Evolutionary conservation across 2,797 vertebrate species (phyloP).

Genomic region (Xyrichtys novacula): DNA sequence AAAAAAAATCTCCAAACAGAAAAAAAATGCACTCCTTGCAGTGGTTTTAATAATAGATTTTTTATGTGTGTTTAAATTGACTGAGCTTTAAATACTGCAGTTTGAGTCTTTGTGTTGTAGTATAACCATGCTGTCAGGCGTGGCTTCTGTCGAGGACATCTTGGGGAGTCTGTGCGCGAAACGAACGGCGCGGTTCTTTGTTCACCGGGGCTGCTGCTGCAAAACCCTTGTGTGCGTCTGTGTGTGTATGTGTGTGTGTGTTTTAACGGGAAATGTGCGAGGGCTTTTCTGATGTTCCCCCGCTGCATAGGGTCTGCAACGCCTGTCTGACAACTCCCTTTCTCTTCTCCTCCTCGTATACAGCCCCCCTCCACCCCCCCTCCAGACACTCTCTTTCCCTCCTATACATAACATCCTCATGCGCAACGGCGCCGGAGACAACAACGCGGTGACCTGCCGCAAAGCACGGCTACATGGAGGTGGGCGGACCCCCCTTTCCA

Average conservation of each 20-base stretch:
- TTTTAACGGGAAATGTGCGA: conserved; percentile 64
- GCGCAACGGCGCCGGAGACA: conserved; percentile 81
- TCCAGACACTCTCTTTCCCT: conserved; percentile 61
- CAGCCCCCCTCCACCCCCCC: conserved; percentile 35
- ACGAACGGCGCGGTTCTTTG: conserved; percentile 80
- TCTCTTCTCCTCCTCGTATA: conserved; percentile 61
- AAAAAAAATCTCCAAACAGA: neutral
- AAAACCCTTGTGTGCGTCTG: conserved; percentile 46
- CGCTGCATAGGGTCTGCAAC: conserved; percentile 81
- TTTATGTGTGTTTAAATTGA: neutral
- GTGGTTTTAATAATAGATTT: neutral
- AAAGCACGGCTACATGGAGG: conserved; percentile 75
- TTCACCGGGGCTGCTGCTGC: conserved; percentile 73
- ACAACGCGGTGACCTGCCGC: conserved; percentile 83
- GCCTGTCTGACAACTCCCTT: conserved; percentile 83
- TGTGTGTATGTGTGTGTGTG: conserved; percentile 7
- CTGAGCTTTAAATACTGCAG: conserved; percentile 33
- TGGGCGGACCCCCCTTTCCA: conserved; percentile 75
- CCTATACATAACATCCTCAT: conserved; percentile 80
- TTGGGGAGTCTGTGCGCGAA: conserved; percentile 72
- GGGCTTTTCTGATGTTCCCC: conserved; percentile 67
- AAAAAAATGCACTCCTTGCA: neutral
- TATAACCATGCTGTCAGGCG: conserved; percentile 78
- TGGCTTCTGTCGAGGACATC: conserved; percentile 79
- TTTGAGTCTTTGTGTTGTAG: conserved; percentile 63